phyloP scores from a whole-genome alignment of 1,140 invertebrate species.

The Diorhabda sublineata region DNA sequence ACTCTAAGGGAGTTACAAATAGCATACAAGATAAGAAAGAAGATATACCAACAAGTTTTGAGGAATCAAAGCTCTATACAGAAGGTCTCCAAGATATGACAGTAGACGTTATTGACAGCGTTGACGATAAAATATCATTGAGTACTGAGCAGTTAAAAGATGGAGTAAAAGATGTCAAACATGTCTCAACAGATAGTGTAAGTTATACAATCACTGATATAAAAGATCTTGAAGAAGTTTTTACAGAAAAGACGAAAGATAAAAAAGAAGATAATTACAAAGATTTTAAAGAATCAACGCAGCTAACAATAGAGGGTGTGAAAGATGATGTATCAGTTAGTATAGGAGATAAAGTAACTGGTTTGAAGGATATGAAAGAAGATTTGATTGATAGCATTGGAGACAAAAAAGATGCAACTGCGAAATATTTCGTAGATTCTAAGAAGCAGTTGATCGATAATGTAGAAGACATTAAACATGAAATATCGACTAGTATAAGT shows the following conservation, averaged over 20 bases:
- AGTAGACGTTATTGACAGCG: no score
- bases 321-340: neutral
- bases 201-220: neutral
- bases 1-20: no score
- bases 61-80: no score
- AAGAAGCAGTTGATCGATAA: neutral
- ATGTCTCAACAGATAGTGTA: no score
- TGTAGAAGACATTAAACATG: neutral
- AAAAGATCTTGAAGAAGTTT: slow-evolving; percentile 16
- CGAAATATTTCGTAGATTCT: no score
- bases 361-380: neutral
- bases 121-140: no score
- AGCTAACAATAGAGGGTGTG: neutral
- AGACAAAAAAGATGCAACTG: neutral
- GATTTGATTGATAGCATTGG: neutral
- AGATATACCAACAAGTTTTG: no score
- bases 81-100: no score
- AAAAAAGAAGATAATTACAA: neutral
- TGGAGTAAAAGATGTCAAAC: no score
- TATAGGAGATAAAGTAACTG: neutral
- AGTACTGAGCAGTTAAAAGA: no score
- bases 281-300: neutral
- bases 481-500: neutral
- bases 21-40: no score
- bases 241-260: slow-evolving; percentile 9